These are phyloP conservation scores for Pseudococcus jackbeardsleyi DNA, from an alignment of 2,888 invertebrate species.

Conservation along the genomic window DNA sequence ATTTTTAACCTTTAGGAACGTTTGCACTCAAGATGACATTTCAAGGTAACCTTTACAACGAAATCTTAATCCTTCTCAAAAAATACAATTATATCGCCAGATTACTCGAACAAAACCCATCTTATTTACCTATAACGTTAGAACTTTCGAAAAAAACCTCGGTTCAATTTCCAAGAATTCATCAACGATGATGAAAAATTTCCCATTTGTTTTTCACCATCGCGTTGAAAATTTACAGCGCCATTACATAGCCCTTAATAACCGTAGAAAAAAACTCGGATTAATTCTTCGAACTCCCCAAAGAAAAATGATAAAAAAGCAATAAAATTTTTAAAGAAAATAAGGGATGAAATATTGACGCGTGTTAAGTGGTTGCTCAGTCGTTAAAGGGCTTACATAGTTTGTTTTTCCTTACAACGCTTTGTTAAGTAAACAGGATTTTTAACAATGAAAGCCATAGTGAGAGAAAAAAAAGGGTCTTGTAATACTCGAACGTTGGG, in stretches of 20 bases:
- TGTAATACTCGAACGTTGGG: background rate
- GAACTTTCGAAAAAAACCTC: too few species aligned
- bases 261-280: background rate
- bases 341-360: constrained; percentile 61
- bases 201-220: background rate
- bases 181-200: background rate
- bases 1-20: background rate
- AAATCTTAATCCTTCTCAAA: background rate
- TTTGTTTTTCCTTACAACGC: constrained; percentile 60
- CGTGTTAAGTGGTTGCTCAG: constrained; percentile 61
- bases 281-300: background rate
- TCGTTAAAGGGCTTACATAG: constrained; percentile 63
- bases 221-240: background rate
- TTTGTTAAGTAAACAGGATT: constrained; percentile 62
- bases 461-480: background rate
- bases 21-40: constrained; percentile 20
- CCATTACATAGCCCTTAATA: background rate
- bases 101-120: background rate
- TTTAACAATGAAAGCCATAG: constrained; percentile 13
- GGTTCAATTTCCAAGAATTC: background rate
- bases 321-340: constrained; percentile 56
- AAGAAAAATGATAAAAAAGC: constrained; percentile 37
- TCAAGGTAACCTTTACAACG: background rate
- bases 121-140: too few species aligned
- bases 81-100: background rate